Evolutionary conservation across 2,113 vertebrate species (phyloP), one percentile per base, ranked within the genome.

Genomic region (Lethenteron reissneri): DNA sequence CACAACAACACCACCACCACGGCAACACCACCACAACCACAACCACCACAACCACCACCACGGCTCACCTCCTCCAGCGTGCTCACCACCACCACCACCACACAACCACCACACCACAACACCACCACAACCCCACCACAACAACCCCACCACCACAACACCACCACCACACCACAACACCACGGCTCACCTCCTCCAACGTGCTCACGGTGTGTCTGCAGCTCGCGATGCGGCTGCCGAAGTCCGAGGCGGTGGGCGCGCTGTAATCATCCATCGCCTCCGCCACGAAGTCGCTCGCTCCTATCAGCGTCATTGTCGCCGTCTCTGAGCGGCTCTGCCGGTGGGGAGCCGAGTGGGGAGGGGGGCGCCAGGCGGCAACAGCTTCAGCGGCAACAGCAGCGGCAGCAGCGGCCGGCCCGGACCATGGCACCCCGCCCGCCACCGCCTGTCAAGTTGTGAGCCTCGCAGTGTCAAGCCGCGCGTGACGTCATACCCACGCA

Each of bases 191-290:
- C 79, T 82, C 77, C 59, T 83, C 79, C 58, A 81, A 74, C 73
- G 70, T 78, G 71, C 73, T 74, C 11, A 76, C 78, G 1, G 78
- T 74, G 77, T 80, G 81, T 74, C 80, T 78, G 73, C 79, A 82
- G 74, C 71, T 74, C 73, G 76, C 75, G 79, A 79, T 75, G 71
- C 77, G 78, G 56, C 76, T 82, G 76, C 73, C 56, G 1, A 85
- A 82, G 21, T 79, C 77, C 56, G 82, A 84, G 21, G 78, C 83
- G 21, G 79, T 83, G 13, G 80, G 80, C 1, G 79, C 83, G 72
- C 78, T 81, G 76, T 83, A 80, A 75, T 83, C 80, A 72, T 84
- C 80, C 75, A 77, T 74, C 7, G 70, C 78, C 74, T 78, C 78
- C 69, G 12, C 71, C 71, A 81, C 76, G 6, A 84, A 83, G 74